These are phyloP conservation scores for Amblyraja radiata DNA, from an alignment of 2,797 vertebrate genomes.

Conservation along the genomic window DNA sequence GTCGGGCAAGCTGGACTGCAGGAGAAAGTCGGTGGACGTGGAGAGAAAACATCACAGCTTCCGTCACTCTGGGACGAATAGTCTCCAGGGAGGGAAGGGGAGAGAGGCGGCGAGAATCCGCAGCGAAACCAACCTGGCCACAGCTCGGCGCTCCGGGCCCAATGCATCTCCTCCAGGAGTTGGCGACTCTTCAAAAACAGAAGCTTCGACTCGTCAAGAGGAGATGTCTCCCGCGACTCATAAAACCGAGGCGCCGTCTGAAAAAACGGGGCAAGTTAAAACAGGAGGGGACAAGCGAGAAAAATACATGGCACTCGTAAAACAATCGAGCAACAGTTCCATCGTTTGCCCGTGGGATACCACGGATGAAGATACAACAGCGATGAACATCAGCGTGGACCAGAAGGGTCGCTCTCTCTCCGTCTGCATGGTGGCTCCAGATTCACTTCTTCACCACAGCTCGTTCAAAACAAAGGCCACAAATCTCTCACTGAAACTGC, in stretches of 20 bases:
- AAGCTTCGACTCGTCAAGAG: conserved; percentile 43
- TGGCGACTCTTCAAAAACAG: neutral
- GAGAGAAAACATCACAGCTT: conserved; percentile 54
- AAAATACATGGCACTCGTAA: neutral
- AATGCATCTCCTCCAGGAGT: neutral
- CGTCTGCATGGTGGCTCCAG: conserved; percentile 16
- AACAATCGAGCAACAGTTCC: neutral
- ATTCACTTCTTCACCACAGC: conserved; percentile 43
- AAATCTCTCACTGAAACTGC: neutral
- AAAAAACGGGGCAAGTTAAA: conserved; percentile 30
- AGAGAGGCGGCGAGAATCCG: conserved; percentile 42
- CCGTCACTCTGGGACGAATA: conserved; percentile 38
- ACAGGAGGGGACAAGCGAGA: neutral
- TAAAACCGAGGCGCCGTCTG: neutral
- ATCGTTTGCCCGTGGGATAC: conserved; percentile 40
- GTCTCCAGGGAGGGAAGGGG: conserved; percentile 43
- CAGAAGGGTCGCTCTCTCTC: conserved; percentile 46
- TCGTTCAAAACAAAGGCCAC: neutral
- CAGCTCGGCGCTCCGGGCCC: neutral
- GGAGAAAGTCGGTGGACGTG: neutral
- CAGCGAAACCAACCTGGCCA: conserved; percentile 35
- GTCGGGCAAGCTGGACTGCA: conserved; percentile 43
- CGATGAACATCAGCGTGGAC: conserved; percentile 44
- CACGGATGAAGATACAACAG: conserved; percentile 40
- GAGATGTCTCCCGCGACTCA: conserved; percentile 45